Percentiles rank a stretch among this genome's conserved stretches.
Conservation (phyloP, 2,797 vertebrate species). For the Otolemur crassicaudatus region DNA sequence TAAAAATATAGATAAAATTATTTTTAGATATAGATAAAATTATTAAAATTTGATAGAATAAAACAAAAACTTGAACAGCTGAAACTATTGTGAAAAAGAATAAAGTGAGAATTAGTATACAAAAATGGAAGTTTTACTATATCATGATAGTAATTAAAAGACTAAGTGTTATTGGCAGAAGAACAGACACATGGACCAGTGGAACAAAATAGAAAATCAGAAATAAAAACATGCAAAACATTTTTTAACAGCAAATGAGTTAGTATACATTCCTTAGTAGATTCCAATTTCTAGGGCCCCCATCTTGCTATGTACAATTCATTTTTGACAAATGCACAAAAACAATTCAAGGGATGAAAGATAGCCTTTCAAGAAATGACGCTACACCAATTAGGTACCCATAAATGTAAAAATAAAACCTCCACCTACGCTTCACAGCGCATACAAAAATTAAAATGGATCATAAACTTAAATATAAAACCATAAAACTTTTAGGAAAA, state of each 20-base stretch:
- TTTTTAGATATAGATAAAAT: not conserved
- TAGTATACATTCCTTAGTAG: too few species aligned
- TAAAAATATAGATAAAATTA: not conserved
- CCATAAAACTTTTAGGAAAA: not conserved
- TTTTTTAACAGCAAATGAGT: too few species aligned
- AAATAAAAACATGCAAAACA: not conserved
- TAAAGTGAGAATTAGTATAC: not conserved
- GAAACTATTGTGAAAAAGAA: not conserved
- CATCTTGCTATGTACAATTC: not conserved
- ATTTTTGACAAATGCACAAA: not conserved
- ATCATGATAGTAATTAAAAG: not conserved
- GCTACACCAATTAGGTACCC: not conserved
- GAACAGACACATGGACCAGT: not conserved
- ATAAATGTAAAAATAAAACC: not conserved
- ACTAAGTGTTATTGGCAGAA: not conserved
- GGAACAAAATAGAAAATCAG: not conserved
- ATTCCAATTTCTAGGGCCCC: too few species aligned
- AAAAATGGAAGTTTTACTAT: not conserved
- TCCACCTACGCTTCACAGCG: not conserved
- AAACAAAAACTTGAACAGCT: not conserved
- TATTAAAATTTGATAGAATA: not conserved
- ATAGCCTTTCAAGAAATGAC: not conserved
- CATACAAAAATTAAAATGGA: not conserved
- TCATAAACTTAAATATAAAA: not conserved
- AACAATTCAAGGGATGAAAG: not conserved